Evolutionary conservation across 2,113 vertebrate species (phyloP).

Genomic region (Tenrec ecaudatus): DNA sequence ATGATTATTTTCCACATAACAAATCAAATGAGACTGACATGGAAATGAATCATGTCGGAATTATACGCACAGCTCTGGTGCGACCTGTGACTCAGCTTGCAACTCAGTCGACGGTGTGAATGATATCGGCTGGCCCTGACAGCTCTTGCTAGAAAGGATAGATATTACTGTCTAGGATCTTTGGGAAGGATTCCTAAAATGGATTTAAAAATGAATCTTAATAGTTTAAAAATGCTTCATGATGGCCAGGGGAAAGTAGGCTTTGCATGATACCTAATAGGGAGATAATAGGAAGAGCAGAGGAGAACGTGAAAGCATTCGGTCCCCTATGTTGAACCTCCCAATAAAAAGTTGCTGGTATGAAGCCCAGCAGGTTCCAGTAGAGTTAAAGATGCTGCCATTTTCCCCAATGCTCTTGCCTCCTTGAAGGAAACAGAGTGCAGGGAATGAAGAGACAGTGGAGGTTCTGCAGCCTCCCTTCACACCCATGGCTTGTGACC

Average conservation of each 20-base stretch:
- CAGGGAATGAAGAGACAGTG: not conserved
- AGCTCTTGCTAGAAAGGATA: not conserved
- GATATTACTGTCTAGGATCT: not conserved
- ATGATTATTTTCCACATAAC: conserved; percentile 3
- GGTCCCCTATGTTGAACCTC: not conserved
- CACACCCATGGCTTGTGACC: not conserved
- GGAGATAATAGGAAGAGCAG: not conserved
- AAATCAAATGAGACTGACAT: conserved; percentile 10
- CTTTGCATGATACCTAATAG: not conserved
- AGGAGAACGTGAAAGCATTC: not conserved
- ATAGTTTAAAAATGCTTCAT: not conserved
- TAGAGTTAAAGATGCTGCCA: not conserved
- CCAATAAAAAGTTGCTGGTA: conserved; percentile 8
- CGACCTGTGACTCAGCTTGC: not conserved
- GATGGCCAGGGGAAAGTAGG: not conserved
- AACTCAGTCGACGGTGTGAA: not conserved
- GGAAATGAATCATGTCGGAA: conserved; percentile 38
- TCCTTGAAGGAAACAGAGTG: conserved; percentile 6
- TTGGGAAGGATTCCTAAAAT: not conserved
- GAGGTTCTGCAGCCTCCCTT: conserved; percentile 3
- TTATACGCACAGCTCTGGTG: not conserved
- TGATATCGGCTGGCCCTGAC: not conserved
- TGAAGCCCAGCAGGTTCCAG: not conserved
- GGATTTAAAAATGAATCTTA: conserved; percentile 47
- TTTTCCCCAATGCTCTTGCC: not conserved